A percentile compares a stretch with the other conserved stretches of the same genome.
These are phyloP conservation scores for Caranx ignobilis DNA, from an alignment of 2,113 vertebrate species.

Conservation along the genomic window DNA sequence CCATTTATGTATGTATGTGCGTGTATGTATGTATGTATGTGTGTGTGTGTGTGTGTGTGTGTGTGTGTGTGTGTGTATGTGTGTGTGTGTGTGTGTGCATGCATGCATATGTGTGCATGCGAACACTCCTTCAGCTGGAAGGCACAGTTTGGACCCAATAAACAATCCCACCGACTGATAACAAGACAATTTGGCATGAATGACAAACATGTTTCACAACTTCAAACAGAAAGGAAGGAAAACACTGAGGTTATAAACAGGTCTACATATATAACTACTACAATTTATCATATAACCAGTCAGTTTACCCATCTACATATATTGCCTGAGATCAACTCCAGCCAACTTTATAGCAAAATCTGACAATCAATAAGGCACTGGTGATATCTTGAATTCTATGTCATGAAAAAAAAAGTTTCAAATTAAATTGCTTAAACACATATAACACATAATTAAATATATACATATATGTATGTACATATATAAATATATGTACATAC, in stretches of 20 bases:
- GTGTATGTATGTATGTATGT: background rate
- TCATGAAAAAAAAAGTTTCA: no score
- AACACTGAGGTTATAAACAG: no score
- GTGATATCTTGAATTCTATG: background rate
- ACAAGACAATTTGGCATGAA: constrained; percentile 6
- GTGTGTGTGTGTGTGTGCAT: background rate
- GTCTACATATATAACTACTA: background rate
- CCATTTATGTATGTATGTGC: background rate
- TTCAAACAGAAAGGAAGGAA: background rate
- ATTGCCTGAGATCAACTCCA: background rate
- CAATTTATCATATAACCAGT: background rate
- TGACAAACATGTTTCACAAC: constrained; percentile 28
- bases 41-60: constrained; percentile 1
- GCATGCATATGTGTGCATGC: background rate
- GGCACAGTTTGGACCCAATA: constrained; percentile 36
- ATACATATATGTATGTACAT: no score
- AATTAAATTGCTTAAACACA: no score
- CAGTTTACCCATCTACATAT: background rate
- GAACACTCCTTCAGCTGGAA: background rate
- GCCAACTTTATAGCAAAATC: background rate
- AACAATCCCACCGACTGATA: constrained; percentile 48
- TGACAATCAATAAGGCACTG: background rate
- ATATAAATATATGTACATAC: background rate
- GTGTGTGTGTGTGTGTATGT: background rate
- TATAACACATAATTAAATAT: no score